These are phyloP conservation scores for Oedothorax gibbosus DNA, from an alignment of 1,140 invertebrate genomes.

Conservation along the genomic window DNA sequence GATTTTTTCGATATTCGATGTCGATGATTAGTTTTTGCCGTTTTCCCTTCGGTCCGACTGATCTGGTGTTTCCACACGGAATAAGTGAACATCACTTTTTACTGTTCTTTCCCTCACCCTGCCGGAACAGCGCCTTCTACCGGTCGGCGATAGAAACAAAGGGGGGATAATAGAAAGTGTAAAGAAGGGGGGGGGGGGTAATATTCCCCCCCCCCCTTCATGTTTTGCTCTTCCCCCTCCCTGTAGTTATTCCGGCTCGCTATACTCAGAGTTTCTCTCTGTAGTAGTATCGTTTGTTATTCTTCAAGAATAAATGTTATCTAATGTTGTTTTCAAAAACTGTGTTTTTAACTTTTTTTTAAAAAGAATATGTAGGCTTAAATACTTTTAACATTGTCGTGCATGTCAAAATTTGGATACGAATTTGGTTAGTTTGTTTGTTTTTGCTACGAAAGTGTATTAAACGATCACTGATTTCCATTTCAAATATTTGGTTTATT, in stretches of 20 bases:
- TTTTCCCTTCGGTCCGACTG: background rate
- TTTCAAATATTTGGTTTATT: no score
- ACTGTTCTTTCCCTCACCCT: background rate
- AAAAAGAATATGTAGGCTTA: no score
- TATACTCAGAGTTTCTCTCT: background rate
- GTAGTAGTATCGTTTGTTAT: background rate
- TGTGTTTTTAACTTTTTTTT: no score
- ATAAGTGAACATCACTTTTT: slow-evolving; percentile 42
- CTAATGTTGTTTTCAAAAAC: no score
- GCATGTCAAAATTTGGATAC: background rate
- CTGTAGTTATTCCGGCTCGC: background rate
- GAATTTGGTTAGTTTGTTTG: no score
- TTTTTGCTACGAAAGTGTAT: no score
- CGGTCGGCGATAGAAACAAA: slow-evolving; percentile 49
- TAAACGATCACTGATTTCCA: no score
- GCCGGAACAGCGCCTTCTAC: slow-evolving; percentile 31
- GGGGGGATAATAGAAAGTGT: slow-evolving; percentile 34
- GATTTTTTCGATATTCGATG: no score
- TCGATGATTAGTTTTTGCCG: background rate
- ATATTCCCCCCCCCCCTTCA: slow-evolving; percentile 3
- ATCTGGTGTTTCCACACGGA: slow-evolving; percentile 23
- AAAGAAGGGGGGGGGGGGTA: background rate
- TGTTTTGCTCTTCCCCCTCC: slow-evolving; percentile 6
- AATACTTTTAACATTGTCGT: background rate
- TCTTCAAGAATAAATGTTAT: background rate